Percentiles rank a stretch among this genome's conserved stretches.
phyloP scores from a whole-genome alignment of 2,113 vertebrate species.

The Amphilophus citrinellus region DNA sequence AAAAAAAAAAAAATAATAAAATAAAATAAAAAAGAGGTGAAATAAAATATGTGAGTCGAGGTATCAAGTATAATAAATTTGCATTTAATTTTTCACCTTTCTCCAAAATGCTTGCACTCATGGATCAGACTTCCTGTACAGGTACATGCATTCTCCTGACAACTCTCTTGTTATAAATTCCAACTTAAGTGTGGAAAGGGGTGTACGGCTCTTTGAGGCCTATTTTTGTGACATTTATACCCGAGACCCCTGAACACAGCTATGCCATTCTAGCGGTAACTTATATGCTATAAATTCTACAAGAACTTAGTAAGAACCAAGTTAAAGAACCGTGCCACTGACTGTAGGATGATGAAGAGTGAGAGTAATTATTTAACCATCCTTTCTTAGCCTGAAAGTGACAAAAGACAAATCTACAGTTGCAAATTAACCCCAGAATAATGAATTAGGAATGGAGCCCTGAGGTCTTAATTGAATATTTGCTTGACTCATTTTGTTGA shows the following conservation, averaged over 20 bases:
- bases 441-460: slow-evolving; percentile 77
- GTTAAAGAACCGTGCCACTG: slow-evolving; percentile 3
- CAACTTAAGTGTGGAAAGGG: too few species aligned
- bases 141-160: too few species aligned
- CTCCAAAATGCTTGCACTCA: background rate
- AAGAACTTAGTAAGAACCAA: slow-evolving; percentile 27
- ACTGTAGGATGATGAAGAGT: slow-evolving; percentile 48
- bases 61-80: background rate
- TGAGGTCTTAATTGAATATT: slow-evolving; percentile 75
- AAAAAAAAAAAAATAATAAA: too few species aligned
- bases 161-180: too few species aligned
- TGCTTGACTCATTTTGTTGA: slow-evolving; percentile 77
- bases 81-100: background rate
- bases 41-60: background rate
- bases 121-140: background rate
- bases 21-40: too few species aligned
- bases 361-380: slow-evolving; percentile 71
- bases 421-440: slow-evolving; percentile 80
- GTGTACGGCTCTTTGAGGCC: too few species aligned
- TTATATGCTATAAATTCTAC: background rate
- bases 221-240: too few species aligned
- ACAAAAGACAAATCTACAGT: slow-evolving; percentile 82
- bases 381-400: slow-evolving; percentile 73
- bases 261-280: background rate
- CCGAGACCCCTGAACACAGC: too few species aligned